Evolutionary conservation across 2,797 vertebrate genomes (phyloP).

Genomic region (Heteromormyrus szaboi): DNA sequence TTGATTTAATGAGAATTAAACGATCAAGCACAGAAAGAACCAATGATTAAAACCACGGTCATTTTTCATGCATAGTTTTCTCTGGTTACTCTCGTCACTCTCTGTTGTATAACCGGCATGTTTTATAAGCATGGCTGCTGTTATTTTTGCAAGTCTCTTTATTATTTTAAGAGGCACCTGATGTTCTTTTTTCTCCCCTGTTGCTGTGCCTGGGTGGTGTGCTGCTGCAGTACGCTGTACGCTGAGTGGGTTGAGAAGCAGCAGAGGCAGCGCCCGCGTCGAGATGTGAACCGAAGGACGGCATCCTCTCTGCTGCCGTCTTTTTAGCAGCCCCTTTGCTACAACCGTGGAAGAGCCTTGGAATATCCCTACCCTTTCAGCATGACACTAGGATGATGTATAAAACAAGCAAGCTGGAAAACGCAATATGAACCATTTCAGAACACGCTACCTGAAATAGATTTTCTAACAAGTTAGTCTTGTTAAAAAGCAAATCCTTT

Average conservation of each 20-base stretch:
- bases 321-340: background rate
- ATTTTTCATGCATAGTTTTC: background rate
- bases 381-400: background rate
- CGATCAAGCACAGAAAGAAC: background rate
- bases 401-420: background rate
- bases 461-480: background rate
- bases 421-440: background rate
- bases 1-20: background rate
- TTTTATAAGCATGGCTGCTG: background rate
- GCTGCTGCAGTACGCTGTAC: background rate
- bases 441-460: background rate
- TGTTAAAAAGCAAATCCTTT: background rate
- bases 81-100: background rate
- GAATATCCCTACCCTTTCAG: background rate
- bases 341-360: background rate
- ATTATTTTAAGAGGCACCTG: background rate
- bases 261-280: background rate
- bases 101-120: background rate
- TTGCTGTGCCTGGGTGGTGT: background rate
- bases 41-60: background rate
- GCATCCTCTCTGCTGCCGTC: background rate
- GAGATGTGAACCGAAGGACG: background rate
- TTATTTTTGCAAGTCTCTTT: background rate
- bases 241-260: background rate
- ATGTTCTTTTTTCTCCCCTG: background rate